Percentiles rank a stretch among this genome's conserved stretches.
Conservation (phyloP, 2,888 invertebrate species). For the Pterobdella sp. region DNA sequence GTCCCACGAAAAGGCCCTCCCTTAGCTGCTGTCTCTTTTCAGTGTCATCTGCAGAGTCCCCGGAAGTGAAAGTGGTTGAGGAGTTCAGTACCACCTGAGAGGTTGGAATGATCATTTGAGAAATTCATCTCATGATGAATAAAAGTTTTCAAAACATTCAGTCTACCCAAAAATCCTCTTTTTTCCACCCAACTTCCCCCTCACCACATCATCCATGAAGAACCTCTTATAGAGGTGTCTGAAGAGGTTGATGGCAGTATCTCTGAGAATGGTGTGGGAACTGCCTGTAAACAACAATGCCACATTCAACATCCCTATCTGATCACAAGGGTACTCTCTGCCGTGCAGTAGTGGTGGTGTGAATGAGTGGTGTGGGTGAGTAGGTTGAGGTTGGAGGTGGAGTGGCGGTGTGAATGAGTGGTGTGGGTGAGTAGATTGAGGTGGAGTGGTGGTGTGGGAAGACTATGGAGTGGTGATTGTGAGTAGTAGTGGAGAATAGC, state of each 20-base stretch:
- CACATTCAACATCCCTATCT: slow-evolving; percentile 92
- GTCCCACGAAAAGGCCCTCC: slow-evolving; percentile 61
- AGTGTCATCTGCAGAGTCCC: background rate
- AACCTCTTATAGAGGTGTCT: slow-evolving; percentile 85
- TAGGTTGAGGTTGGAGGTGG: background rate
- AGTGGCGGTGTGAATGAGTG: background rate
- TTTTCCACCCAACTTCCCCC: slow-evolving; percentile 37
- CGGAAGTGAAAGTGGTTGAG: background rate
- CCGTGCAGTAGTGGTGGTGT: background rate
- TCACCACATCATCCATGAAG: slow-evolving; percentile 62
- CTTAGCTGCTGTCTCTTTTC: slow-evolving; percentile 33
- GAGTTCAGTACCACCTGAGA: background rate
- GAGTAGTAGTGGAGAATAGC: too few relatives aligned
- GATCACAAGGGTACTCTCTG: slow-evolving; percentile 60
- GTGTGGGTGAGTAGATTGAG: background rate
- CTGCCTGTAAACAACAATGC: slow-evolving; percentile 93
- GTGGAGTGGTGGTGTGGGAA: background rate
- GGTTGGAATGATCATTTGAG: background rate
- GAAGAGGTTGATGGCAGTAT: slow-evolving; percentile 83
- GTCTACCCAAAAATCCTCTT: background rate
- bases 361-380: background rate
- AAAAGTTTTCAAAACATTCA: too few relatives aligned
- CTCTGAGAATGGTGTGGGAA: slow-evolving; percentile 80
- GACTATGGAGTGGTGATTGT: background rate
- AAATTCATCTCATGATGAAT: too few relatives aligned